Conservation (phyloP, 2,113 vertebrate genomes). For the Paracanthobrama guichenoti region DNA sequence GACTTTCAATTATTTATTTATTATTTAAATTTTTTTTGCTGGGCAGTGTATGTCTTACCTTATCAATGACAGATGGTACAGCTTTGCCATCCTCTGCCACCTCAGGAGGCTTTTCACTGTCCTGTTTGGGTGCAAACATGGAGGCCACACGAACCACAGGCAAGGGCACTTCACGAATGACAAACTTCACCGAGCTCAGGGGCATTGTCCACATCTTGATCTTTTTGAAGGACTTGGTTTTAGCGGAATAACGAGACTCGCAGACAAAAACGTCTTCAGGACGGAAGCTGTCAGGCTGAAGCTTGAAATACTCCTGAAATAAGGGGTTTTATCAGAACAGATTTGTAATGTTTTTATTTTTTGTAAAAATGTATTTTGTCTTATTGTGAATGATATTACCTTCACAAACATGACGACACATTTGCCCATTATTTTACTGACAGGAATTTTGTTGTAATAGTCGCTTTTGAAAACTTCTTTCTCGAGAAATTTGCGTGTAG, state of each 20-base stretch:
- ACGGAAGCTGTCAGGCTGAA: conserved; percentile 91
- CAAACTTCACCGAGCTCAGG: conserved; percentile 90
- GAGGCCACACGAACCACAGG: conserved; percentile 97
- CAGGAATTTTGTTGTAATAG: conserved; percentile 97
- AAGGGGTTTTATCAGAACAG: neutral
- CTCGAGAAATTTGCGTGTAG: conserved; percentile 96
- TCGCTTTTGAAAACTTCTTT: conserved; percentile 99
- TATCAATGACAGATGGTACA: conserved; percentile 73
- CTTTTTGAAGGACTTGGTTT: conserved; percentile 98
- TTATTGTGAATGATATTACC: conserved; percentile 72
- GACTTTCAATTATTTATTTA: too few species aligned
- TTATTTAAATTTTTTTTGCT: too few species aligned
- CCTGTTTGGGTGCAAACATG: conserved; percentile 91
- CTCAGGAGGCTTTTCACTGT: conserved; percentile 85
- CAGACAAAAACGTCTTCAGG: conserved; percentile 95
- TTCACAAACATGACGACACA: conserved; percentile 99
- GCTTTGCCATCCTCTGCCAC: conserved; percentile 82
- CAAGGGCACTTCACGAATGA: conserved; percentile 87
- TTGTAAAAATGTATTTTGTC: neutral
- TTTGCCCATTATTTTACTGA: conserved; percentile 98
- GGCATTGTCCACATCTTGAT: conserved; percentile 99
- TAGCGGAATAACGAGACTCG: conserved; percentile 96
- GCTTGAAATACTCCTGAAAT: conserved; percentile 94
- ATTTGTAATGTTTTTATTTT: neutral
- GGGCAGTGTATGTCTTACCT: conserved; percentile 62